Evolutionary conservation across 2,888 invertebrate species (phyloP), one percentile per base, ranked within the genome.

Genomic region (Ernsta delagoae): DNA sequence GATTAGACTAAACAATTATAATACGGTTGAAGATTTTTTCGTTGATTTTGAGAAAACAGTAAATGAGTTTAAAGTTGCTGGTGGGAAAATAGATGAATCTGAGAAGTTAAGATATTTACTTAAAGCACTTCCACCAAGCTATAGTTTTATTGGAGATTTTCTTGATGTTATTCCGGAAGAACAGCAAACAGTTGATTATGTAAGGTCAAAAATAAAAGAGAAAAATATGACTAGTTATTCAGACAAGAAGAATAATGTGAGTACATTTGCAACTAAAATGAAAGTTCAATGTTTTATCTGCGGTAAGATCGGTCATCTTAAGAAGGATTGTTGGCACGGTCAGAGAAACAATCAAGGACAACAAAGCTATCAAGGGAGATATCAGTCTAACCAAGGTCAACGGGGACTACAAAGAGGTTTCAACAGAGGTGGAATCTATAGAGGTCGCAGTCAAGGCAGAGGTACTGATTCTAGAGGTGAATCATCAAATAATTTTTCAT

Each of bases 61-160:
- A 50, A 50, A 50, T 16, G 50, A 50, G 16, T 50, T 16, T 12
- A 50, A 50, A 8, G 8, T 8, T 1, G 7, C 50, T 50, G 50
- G 50, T 8, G 50, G 50, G 0, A 50, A 8, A 50, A 16, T 50
- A 50, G 4, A 50, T 8, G 50, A 50, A 50, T 8, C 50, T 12
- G 50, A 50, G 16, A 50, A 50, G 8, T 16, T 50, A 50, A 50
- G 50, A 50, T 50, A 50, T 4, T 4, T 50, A 4, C 50, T 50
- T 6, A 77, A 71, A 77, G 75, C 76, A 0, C 64, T 78, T 6
- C 78, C 77, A 63, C 70, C 73, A 66, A 76, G 73, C 31, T 78
- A 77, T 62, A 77, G 76, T 70, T 76, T 75, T 63, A 78, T 78
- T 59, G 75, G 76, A 71, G 77, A 77, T 73, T 77, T 77, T 61